Conservation (phyloP, 2,797 vertebrate genomes). For the Sphenopsis melanotis region DNA sequence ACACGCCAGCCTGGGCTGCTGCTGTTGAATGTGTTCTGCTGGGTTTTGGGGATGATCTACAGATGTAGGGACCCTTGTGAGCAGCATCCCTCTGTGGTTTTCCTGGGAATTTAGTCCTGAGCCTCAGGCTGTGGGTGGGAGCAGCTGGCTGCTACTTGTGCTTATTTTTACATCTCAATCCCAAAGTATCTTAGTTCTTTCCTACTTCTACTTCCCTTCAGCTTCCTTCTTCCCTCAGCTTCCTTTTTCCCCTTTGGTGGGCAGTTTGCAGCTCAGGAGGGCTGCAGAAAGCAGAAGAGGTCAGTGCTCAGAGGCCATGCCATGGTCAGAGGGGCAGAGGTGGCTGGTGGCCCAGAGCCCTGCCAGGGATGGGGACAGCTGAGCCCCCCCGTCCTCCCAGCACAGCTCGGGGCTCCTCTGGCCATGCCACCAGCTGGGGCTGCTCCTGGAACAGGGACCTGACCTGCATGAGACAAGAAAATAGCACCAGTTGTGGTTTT, state of each 20-base stretch:
- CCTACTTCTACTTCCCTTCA: background rate
- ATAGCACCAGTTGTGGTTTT: background rate
- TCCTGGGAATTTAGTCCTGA: background rate
- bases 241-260: background rate
- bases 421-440: background rate
- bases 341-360: background rate
- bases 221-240: accelerated
- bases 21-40: accelerated
- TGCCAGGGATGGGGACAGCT: background rate
- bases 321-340: accelerated
- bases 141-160: background rate
- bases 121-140: background rate
- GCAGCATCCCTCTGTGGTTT: background rate
- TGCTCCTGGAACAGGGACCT: background rate
- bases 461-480: background rate
- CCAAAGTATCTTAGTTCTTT: background rate
- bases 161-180: background rate
- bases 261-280: background rate
- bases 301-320: accelerated
- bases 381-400: accelerated
- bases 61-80: background rate
- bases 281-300: background rate
- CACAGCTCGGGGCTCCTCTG: background rate
- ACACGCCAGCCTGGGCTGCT: background rate
- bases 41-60: background rate